Evolutionary conservation across 2,888 invertebrate species (phyloP).

Genomic region (Drosophila kokeensis): DNA sequence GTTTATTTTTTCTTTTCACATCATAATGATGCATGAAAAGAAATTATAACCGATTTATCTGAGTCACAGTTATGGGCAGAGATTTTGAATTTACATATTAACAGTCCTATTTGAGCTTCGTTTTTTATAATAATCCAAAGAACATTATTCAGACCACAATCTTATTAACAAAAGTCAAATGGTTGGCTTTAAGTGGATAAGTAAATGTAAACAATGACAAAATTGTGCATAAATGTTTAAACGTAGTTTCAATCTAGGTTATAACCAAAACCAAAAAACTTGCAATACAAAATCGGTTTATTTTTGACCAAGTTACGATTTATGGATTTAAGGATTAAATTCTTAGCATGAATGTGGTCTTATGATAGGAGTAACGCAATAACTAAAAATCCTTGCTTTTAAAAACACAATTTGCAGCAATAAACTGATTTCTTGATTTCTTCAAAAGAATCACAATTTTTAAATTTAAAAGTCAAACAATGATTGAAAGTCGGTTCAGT

Average conservation of each 20-base stretch:
- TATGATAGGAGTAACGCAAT: neutral
- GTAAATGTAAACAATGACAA: neutral
- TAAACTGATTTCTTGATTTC: too few relatives aligned
- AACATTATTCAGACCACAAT: neutral
- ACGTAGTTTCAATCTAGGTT: neutral
- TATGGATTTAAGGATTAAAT: neutral
- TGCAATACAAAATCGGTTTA: neutral
- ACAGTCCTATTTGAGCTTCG: neutral
- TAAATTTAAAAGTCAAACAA: neutral
- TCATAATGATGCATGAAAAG: constrained; percentile 15
- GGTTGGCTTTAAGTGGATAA: neutral
- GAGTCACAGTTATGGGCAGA: neutral
- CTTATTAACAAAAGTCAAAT: neutral
- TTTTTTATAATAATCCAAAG: neutral
- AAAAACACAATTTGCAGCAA: neutral
- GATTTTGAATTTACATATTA: neutral
- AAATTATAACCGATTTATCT: constrained; percentile 13
- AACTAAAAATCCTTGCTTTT: neutral
- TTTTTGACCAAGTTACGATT: neutral
- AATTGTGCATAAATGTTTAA: neutral
- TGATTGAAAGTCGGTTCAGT: neutral
- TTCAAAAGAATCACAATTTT: neutral
- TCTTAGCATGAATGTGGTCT: neutral
- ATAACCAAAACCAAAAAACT: neutral
- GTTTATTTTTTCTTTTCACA: constrained; percentile 14